Conservation (phyloP, 2,113 vertebrate species). For the Loxodonta africana region DNA sequence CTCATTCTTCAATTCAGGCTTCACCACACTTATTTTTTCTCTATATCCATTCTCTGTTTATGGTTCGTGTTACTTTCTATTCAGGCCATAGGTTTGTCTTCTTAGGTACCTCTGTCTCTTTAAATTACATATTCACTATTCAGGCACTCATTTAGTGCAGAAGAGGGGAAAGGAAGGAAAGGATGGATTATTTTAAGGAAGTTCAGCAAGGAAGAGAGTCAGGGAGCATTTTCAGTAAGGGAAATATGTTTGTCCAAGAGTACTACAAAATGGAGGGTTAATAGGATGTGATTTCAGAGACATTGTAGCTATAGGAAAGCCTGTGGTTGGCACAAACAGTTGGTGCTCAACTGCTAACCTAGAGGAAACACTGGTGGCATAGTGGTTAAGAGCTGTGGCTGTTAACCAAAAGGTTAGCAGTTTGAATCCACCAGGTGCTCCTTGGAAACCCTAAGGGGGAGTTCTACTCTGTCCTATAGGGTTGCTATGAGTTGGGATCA, state of each 20-base stretch:
- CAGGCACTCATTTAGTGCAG: not conserved
- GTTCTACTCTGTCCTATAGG: too few species aligned
- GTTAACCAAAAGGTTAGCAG: too few species aligned
- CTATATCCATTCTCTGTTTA: not conserved
- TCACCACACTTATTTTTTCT: not conserved
- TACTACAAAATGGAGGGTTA: not conserved
- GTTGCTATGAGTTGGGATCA: too few species aligned
- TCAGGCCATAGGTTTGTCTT: not conserved
- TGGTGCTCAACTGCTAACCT: not conserved
- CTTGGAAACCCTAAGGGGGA: too few species aligned
- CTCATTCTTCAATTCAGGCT: not conserved
- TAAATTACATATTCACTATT: not conserved
- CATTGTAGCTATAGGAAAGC: not conserved
- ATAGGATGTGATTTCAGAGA: not conserved
- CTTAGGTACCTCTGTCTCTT: not conserved
- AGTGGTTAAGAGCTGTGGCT: too few species aligned
- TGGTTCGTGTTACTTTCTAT: not conserved
- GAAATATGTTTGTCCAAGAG: not conserved
- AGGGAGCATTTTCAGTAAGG: not conserved
- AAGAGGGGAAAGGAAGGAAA: not conserved
- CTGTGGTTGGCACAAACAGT: not conserved
- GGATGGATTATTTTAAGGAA: not conserved
- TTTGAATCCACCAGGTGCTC: too few species aligned
- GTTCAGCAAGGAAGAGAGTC: not conserved
- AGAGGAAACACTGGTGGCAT: not conserved